Base-by-base conservation (phyloP, 2,888 invertebrate genomes). In the Diaperis boleti region DNA sequence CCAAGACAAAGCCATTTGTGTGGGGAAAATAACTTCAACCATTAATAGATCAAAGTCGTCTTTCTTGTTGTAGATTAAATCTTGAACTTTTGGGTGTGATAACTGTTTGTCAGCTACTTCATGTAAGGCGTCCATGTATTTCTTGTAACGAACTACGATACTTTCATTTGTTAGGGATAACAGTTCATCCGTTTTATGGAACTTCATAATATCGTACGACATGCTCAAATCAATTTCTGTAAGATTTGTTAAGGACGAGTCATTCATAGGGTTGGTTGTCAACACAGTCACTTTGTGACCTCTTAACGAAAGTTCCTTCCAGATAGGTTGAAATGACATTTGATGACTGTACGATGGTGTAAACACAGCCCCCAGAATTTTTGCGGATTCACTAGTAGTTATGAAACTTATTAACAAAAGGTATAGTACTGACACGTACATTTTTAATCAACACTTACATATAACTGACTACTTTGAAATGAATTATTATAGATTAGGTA, bases 241-340 rank as follows among this genome's bases (percentile, higher is more conserved):
- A 15, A 74, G 39, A 41, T 71, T 69, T n/a, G 60, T 49, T 11
- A 72, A 44, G 4, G 54, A 20, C 0, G 65, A 49, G 54, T 71
- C 66, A 1, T 65, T 64, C 11, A 72, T 59, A 4, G 75, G 75
- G 39, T 75, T 64, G 1, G 79, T 76, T 3, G 79, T 76, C n/a
- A 79, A 61, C 4, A 78, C 68, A 2, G 78, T 78, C 5, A 80
- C 67, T 47, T 79, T 64, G 61, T 80, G 80, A 26, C 79, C 79
- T 49, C 76, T 59, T 33, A 59, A 31, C 2, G 72, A 69, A 14
- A 78, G 49, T 63, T 73, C 74, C 44, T 56, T 69, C 73, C 74
- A 75, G 56, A 77, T 65, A 39, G 73, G 70, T 56, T 69, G 69
- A 35, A 70, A 76, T 2, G 71, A 69, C 11, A 69, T 39, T 63